These are phyloP conservation scores for Caenorhabditis panamensis DNA, from an alignment of 2,888 invertebrate species.

Conservation along the genomic window DNA sequence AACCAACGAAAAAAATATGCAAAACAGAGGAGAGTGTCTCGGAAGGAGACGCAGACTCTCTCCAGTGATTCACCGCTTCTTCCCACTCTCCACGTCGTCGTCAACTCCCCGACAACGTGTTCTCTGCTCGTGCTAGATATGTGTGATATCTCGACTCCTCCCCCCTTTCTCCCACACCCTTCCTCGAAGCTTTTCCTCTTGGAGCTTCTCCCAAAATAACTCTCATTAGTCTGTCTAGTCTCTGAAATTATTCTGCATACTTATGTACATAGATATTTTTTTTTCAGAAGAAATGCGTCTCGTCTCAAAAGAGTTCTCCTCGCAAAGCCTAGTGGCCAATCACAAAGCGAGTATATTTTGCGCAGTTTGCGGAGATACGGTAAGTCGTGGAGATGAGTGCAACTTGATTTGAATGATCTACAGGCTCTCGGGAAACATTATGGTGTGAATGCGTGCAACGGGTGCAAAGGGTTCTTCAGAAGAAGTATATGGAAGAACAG, in stretches of 20 bases:
- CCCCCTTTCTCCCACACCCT: background rate
- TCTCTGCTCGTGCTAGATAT: slow-evolving; percentile 44
- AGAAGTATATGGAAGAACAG: slow-evolving; percentile 70
- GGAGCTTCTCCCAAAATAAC: slow-evolving; percentile 7
- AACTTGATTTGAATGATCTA: background rate
- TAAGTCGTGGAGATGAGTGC: slow-evolving; percentile 9
- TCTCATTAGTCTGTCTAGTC: slow-evolving; percentile 9
- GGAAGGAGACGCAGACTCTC: slow-evolving; percentile 36
- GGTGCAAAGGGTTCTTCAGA: slow-evolving; percentile 77
- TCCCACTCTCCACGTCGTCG: slow-evolving; percentile 19
- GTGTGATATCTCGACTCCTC: slow-evolving; percentile 32
- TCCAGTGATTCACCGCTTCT: slow-evolving; percentile 30
- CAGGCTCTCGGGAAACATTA: slow-evolving; percentile 75
- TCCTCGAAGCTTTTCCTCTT: slow-evolving; percentile 6
- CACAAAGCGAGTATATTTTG: slow-evolving; percentile 56
- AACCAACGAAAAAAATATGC: slow-evolving; percentile 29
- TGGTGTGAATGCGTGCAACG: slow-evolving; percentile 72
- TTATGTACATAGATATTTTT: background rate
- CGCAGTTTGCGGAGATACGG: slow-evolving; percentile 64
- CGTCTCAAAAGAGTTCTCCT: slow-evolving; percentile 36
- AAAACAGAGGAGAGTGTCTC: slow-evolving; percentile 14
- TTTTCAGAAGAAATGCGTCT: slow-evolving; percentile 50
- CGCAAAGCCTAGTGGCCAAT: slow-evolving; percentile 55
- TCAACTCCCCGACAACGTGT: background rate
- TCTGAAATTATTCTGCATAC: background rate